phyloP scores from a whole-genome alignment of 2,113 vertebrate genomes.

The Plecturocebus donacophilus region DNA sequence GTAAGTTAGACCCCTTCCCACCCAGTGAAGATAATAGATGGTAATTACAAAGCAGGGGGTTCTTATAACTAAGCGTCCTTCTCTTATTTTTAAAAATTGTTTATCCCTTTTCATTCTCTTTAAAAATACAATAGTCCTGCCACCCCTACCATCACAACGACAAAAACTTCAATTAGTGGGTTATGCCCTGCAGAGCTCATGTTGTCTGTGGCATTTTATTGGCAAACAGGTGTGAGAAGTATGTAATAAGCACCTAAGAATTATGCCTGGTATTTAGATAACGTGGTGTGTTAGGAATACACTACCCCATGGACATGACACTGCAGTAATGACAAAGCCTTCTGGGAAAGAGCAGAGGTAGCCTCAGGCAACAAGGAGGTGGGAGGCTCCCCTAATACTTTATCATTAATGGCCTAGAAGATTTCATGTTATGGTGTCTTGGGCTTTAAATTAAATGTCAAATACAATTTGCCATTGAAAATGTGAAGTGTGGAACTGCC shows the following conservation, averaged over 20 bases:
- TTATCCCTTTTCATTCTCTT: not conserved
- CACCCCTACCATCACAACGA: not conserved
- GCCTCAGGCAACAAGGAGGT: not conserved
- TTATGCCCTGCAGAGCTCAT: not conserved
- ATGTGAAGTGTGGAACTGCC: constrained; percentile 78
- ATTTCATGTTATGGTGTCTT: constrained; percentile 76
- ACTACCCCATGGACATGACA: not conserved
- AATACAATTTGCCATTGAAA: constrained; percentile 83
- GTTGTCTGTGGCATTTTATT: not conserved
- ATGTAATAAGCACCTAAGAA: not conserved
- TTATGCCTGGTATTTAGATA: not conserved
- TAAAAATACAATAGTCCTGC: not conserved
- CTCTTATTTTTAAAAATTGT: not conserved
- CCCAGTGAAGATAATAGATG: not conserved
- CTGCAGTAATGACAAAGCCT: not conserved
- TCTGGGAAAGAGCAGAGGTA: constrained; percentile 32
- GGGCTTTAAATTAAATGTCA: constrained; percentile 86
- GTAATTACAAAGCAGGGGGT: not conserved
- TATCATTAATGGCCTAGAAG: constrained; percentile 74
- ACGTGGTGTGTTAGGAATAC: not conserved
- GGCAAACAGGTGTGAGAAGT: not conserved
- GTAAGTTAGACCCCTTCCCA: not conserved
- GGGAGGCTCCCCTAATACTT: constrained; percentile 55
- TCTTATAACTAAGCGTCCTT: not conserved
- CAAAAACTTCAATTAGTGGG: not conserved